Conservation (phyloP, 64 coral and sea anemone species). For the Montipora cactus region DNA sequence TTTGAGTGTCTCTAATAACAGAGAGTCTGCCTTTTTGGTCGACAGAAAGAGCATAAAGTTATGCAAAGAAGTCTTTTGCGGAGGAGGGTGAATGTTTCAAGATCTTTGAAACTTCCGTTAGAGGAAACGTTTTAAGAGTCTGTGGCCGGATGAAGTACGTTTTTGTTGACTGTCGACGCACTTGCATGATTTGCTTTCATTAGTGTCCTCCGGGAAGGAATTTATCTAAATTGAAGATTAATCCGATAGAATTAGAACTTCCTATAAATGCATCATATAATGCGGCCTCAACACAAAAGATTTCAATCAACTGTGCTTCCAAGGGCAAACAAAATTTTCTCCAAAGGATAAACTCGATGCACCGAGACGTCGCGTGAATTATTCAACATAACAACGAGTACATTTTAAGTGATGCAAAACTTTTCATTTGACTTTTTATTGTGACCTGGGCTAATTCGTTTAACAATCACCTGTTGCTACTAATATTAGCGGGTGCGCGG, state of each 20-base stretch:
- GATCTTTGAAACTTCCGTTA: background rate
- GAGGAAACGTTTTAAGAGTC: too few relatives aligned
- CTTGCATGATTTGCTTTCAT: too few relatives aligned
- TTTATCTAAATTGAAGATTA: too few relatives aligned
- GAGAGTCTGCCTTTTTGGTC: background rate
- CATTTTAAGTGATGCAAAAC: background rate
- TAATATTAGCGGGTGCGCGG: background rate
- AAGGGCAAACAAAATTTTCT: background rate
- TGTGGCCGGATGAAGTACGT: too few relatives aligned
- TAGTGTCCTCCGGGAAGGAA: background rate
- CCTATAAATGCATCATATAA: background rate
- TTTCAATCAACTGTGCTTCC: background rate
- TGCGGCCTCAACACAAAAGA: background rate
- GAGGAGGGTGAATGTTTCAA: background rate
- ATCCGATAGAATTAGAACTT: too few relatives aligned
- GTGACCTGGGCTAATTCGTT: background rate
- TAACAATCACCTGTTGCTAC: background rate
- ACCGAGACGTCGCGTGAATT: background rate
- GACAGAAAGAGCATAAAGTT: background rate
- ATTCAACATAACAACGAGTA: background rate
- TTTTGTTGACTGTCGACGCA: too few relatives aligned
- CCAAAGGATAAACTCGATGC: background rate
- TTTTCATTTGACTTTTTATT: background rate
- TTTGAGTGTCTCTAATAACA: background rate
- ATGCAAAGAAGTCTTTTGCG: background rate